Evolutionary conservation across 2,797 vertebrate genomes (phyloP), one percentile per base, ranked within the genome.

Genomic region (Parauchenoglanis punctatus): DNA sequence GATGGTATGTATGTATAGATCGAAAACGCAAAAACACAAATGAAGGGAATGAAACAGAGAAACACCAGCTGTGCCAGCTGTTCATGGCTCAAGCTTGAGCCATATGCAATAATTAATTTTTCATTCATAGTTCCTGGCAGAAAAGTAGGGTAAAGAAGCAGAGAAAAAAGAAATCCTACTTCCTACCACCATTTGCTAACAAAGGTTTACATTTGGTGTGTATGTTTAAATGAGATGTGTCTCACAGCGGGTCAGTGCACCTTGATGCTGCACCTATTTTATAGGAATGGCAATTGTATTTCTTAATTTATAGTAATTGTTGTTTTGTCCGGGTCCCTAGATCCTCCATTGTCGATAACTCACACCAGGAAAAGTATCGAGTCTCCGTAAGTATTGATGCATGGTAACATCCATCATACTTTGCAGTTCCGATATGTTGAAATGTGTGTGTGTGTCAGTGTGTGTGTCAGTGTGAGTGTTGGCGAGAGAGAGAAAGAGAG

Each of bases 361-460:
- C 99, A 99, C 96, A 99, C 97, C 96, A 97, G 99, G 96, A 99
- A 99, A 96, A 99, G 99, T 95, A 96, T 99, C 87, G 99, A 99
- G 94, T 99, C 99, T 94, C 98, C 98, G 99, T 99, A 98, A 99
- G 99, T 99, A 95, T 91, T 65, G 46, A 44, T 77, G 86, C 85
- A 88, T 86, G 82, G 88, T 73, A 61, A 90, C 85, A 88, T 89
- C 75, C 75, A 89, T 86, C 85, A 89, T 86, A 88, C 85, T 88
- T 88, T 86, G 88, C 84, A 86, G 75, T 87, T 76, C n/a, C 84
- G 77, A 90, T 65, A 70, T 86, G 65, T 87, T 82, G 76, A 86
- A 73, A 49, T 82, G 90, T 93, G 89, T 90, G 91, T 72, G 35
- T 44, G 70, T 23, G 28, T 49, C 10, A 2, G 88, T 91, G 90